phyloP scores from a whole-genome alignment of 2,888 invertebrate genomes.

The Plagiodera versicolora region DNA sequence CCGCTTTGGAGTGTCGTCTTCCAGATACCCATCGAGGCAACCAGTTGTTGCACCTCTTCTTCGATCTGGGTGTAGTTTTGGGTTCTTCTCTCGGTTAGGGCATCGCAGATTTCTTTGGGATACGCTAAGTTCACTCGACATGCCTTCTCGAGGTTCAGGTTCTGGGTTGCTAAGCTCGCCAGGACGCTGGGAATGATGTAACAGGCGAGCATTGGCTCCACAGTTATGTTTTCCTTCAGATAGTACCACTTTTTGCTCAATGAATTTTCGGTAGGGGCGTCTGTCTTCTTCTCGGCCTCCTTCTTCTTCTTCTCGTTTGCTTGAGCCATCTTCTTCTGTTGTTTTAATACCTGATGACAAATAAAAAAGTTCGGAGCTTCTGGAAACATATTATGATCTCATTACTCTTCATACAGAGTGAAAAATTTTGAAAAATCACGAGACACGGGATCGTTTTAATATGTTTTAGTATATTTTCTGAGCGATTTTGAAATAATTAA shows the following conservation, averaged over 20 bases:
- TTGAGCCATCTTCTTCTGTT: slow-evolving; percentile 40
- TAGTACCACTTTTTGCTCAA: slow-evolving; percentile 61
- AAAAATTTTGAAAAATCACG: too few species aligned
- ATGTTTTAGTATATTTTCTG: too few species aligned
- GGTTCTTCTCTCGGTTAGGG: slow-evolving; percentile 73
- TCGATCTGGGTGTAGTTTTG: slow-evolving; percentile 66
- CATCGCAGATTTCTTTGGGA: slow-evolving; percentile 73
- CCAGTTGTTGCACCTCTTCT: slow-evolving; percentile 68
- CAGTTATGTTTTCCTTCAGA: slow-evolving; percentile 68
- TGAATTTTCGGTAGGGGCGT: slow-evolving; percentile 31
- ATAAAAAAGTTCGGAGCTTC: too few species aligned
- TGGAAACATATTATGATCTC: too few species aligned
- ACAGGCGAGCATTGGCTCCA: slow-evolving; percentile 75
- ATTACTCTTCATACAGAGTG: too few species aligned
- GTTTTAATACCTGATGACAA: slow-evolving; percentile 38
- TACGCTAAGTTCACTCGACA: slow-evolving; percentile 80
- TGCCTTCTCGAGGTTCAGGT: slow-evolving; percentile 83
- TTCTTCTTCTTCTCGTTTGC: slow-evolving; percentile 22
- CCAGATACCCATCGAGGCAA: slow-evolving; percentile 83
- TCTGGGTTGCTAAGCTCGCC: slow-evolving; percentile 79
- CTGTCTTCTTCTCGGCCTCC: slow-evolving; percentile 27
- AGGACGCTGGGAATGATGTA: slow-evolving; percentile 67
- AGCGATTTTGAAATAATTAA: too few species aligned
- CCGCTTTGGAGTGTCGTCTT: slow-evolving; percentile 83
- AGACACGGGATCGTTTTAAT: too few species aligned